Conservation (phyloP, 2,888 invertebrate genomes). For the Stomorhina lunata region DNA sequence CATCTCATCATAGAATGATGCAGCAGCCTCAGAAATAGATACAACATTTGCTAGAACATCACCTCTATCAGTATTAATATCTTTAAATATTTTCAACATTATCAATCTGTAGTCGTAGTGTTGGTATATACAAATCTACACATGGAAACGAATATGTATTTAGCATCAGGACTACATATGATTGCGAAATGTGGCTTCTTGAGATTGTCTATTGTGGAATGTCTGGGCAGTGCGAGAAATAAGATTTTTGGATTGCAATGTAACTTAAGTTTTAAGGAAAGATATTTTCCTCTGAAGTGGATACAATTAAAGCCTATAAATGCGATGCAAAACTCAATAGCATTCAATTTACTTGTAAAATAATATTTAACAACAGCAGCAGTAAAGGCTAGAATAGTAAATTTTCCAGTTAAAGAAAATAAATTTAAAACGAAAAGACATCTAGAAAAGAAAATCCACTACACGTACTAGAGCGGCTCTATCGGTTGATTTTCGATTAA, state of each 20-base stretch:
- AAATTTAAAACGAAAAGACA: constrained; percentile 34
- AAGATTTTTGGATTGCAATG: constrained; percentile 6
- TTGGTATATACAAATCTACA: too few relatives aligned
- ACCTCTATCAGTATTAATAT: constrained; percentile 22
- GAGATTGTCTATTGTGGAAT: neutral
- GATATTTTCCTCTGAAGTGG: neutral
- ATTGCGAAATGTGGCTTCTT: neutral
- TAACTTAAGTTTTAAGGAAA: constrained; percentile 10
- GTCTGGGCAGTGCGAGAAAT: neutral
- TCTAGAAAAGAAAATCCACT: too few relatives aligned
- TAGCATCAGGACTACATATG: too few relatives aligned
- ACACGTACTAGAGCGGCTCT: too few relatives aligned
- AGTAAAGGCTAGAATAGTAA: neutral
- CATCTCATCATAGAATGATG: neutral
- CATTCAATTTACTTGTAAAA: constrained; percentile 50
- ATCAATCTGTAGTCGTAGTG: constrained; percentile 1
- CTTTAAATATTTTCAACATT: constrained; percentile 24
- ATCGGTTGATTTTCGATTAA: too few relatives aligned
- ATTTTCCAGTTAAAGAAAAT: constrained; percentile 17
- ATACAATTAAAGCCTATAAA: constrained; percentile 44
- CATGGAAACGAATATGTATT: too few relatives aligned
- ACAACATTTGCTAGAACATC: constrained; percentile 5
- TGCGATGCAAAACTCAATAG: constrained; percentile 53
- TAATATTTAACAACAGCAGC: constrained; percentile 33
- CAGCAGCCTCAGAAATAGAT: neutral